Evolutionary conservation across 1,140 invertebrate species (phyloP).

Genomic region (Campoletis sonorensis): DNA sequence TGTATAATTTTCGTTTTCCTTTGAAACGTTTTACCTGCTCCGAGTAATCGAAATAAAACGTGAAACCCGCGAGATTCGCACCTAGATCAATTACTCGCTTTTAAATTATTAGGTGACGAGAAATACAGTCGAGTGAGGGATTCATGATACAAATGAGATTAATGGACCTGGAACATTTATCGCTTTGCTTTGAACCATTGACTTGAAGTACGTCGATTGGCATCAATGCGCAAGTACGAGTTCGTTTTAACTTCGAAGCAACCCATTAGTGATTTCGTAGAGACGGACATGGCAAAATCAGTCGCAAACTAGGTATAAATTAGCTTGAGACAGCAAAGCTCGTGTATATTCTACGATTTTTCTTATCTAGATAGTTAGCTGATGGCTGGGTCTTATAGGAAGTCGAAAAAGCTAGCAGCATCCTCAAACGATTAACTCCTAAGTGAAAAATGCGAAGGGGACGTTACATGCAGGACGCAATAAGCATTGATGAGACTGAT

Average conservation of each 20-base stretch:
- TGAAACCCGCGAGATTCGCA: neutral
- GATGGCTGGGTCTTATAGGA: neutral
- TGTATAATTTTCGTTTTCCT: constrained; percentile 41
- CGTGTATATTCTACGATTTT: neutral
- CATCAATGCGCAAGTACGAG: too few species aligned
- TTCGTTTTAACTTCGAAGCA: too few species aligned
- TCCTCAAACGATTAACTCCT: neutral
- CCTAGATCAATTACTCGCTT: constrained; percentile 31
- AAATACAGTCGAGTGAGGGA: constrained; percentile 28
- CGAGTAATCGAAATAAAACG: neutral
- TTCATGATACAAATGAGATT: constrained; percentile 13
- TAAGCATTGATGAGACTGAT: neutral
- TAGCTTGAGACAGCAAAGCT: neutral
- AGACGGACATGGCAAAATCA: too few species aligned
- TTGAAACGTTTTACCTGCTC: constrained; percentile 21
- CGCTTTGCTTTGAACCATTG: neutral
- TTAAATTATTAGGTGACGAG: constrained; percentile 24
- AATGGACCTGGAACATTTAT: neutral
- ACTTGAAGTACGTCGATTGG: neutral
- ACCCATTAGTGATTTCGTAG: too few species aligned
- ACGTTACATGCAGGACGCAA: neutral
- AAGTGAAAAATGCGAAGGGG: neutral
- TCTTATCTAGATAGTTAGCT: neutral
- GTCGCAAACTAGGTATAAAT: neutral
- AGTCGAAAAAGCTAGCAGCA: neutral